Conservation (phyloP, 2,797 vertebrate species). For the Ceyx erithaca region DNA sequence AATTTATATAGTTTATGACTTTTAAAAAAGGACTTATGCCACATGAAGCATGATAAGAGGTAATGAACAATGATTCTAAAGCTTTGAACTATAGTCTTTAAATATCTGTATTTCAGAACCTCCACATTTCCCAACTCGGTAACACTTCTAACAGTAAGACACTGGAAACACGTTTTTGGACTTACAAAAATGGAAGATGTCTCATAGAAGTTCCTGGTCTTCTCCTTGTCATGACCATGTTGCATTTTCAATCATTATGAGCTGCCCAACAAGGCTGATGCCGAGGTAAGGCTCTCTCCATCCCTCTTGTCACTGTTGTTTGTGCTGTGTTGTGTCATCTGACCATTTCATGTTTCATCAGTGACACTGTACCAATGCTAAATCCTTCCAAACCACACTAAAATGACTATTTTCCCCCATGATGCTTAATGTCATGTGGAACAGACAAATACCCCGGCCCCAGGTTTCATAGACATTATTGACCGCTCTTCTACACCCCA, state of each 20-base stretch:
- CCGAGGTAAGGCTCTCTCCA: neutral
- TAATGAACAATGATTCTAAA: neutral
- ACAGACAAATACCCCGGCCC: fast-evolving
- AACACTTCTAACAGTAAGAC: neutral
- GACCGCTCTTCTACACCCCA: neutral
- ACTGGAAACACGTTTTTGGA: neutral
- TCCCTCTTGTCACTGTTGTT: neutral
- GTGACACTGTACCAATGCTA: neutral
- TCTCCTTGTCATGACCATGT: neutral
- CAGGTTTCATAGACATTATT: neutral
- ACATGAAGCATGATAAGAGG: neutral
- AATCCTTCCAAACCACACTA: neutral
- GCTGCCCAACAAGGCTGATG: fast-evolving
- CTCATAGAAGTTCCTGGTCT: neutral
- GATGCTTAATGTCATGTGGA: neutral
- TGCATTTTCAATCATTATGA: neutral
- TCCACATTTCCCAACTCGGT: neutral
- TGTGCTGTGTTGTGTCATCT: neutral
- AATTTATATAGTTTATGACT: neutral
- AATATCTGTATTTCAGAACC: neutral
- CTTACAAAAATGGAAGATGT: neutral
- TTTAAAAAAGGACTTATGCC: neutral
- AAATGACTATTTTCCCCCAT: neutral
- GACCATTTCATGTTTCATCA: neutral
- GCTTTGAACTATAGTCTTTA: neutral